Conservation (phyloP, 1,140 invertebrate species). For the Drosophila takahashii region DNA sequence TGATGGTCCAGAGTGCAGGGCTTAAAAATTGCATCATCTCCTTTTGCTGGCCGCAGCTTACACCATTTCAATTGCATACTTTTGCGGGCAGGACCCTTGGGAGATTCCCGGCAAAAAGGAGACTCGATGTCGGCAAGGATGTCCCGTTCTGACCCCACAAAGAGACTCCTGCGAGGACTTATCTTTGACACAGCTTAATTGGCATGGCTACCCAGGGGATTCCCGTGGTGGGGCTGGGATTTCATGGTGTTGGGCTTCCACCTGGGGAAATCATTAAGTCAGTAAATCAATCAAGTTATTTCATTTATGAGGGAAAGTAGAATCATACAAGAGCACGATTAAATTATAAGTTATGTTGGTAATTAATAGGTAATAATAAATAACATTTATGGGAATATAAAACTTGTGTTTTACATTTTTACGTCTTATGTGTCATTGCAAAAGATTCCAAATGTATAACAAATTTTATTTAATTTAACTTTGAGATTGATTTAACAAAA, state of each 20-base stretch:
- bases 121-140: constrained; percentile 10
- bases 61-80: constrained; percentile 43
- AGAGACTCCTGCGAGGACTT: constrained; percentile 12
- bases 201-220: constrained; percentile 74
- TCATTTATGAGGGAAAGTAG: not conserved
- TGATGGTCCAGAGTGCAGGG: not conserved
- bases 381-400: too few relatives aligned
- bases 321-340: not conserved
- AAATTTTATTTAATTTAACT: too few relatives aligned
- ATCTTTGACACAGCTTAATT: constrained; percentile 50
- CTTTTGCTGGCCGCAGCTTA: constrained; percentile 8
- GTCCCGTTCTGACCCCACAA: constrained; percentile 12
- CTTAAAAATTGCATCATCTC: constrained; percentile 29
- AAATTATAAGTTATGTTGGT: too few relatives aligned
- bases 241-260: constrained; percentile 94
- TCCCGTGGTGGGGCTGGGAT: constrained; percentile 89
- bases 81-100: constrained; percentile 14
- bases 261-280: constrained; percentile 15
- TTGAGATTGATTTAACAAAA: too few relatives aligned
- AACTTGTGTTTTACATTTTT: too few relatives aligned
- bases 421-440: too few relatives aligned
- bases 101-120: constrained; percentile 29
- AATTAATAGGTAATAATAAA: too few relatives aligned
- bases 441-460: too few relatives aligned
- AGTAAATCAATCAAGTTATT: not conserved